Base-by-base conservation (phyloP, 2,888 invertebrate genomes). In the Platycheirus albimanus region DNA sequence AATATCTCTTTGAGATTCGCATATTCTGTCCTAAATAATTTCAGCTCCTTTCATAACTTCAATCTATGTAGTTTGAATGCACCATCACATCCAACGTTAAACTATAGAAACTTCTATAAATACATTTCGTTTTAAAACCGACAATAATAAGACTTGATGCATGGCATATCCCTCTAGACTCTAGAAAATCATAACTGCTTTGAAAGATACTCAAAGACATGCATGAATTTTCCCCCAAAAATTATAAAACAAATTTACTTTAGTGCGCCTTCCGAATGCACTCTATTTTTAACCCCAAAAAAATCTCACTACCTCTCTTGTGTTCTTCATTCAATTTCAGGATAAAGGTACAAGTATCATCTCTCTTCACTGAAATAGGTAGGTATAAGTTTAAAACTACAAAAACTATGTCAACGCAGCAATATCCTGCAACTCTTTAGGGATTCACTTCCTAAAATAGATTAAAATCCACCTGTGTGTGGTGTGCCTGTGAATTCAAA, bases 321-420 rank as follows among this genome's bases (percentile, higher is more conserved):
- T 41, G 15, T 51, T 38, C 13, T 43, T 61, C 58, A 61, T 61
- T 61, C 30, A 45, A 61, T 61, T 61, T 45, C 43, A 61, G 61
- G 45, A 61, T 61, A 61, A 61, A 61, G 30, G 61, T 45, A 43
- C 43, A 7, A 61, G 61, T 45, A 45, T 61, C 43, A 30, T 45
- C 17, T 61, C 28, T 10, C 43, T 58, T 41, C 30, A 41, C 6
- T 24, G 24, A 3, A 3, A 6, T 17, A 28, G 61, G 30, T 30
- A 45, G 61, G 17, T 20, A 36, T 36, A 54, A 54, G 24, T 41
- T 41, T 10, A 17, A 79, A 83, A 78, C 72, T 69, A 36, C 24
- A 10, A 17, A 79, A 83, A 78, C 72, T 69, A 69, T 78, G 83
- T 83, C 83, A 83, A 56, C 74, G 43, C 56, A 71, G 13, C 52